phyloP scores from a whole-genome alignment of 2,113 vertebrate genomes.

The Shinisaurus crocodilurus region DNA sequence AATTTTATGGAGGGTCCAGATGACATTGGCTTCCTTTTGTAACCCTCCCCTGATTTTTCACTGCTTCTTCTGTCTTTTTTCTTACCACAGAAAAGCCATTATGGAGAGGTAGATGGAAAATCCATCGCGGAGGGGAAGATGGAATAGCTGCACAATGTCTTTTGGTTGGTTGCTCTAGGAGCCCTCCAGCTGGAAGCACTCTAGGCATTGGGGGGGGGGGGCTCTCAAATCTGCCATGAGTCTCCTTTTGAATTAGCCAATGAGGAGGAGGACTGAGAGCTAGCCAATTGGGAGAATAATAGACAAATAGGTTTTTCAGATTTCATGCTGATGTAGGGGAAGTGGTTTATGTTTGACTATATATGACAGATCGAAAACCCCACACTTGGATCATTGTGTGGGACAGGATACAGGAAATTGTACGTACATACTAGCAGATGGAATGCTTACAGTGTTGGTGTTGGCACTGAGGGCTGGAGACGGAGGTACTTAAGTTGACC shows the following conservation, averaged over 20 bases:
- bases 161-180: too few relatives aligned
- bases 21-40: too few relatives aligned
- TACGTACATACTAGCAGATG: background rate
- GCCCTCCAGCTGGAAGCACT: too few relatives aligned
- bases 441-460: background rate
- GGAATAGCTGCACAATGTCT: too few relatives aligned
- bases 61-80: too few relatives aligned
- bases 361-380: background rate
- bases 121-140: too few relatives aligned
- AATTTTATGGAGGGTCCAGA: too few relatives aligned
- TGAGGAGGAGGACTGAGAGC: background rate
- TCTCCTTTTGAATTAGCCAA: background rate
- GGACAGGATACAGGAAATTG: background rate
- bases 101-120: too few relatives aligned
- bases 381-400: background rate
- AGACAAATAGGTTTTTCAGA: background rate
- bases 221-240: too few relatives aligned
- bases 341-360: background rate
- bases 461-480: background rate
- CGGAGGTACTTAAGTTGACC: background rate
- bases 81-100: too few relatives aligned
- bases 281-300: background rate
- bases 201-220: too few relatives aligned
- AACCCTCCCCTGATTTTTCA: too few relatives aligned
- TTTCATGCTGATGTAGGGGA: background rate